A percentile compares a stretch with the other conserved stretches of the same genome.
phyloP scores from a whole-genome alignment of 2,113 vertebrate species.

The Brachypteracias leptosomus region DNA sequence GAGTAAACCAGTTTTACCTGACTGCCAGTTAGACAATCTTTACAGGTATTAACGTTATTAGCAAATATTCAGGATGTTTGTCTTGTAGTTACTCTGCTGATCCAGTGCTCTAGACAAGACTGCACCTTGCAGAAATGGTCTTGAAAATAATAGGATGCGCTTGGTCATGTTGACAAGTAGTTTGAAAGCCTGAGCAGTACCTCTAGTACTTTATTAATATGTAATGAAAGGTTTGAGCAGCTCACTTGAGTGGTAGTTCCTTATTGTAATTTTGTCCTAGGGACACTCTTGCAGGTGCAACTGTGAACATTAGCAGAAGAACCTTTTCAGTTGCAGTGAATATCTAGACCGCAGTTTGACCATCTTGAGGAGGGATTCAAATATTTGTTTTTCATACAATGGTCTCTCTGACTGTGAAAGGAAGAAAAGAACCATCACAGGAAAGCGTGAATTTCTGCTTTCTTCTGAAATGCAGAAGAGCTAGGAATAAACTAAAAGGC shows the following conservation, averaged over 20 bases:
- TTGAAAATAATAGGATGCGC: not conserved
- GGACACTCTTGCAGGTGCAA: not conserved
- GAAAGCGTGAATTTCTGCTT: not conserved
- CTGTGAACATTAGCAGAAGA: not conserved
- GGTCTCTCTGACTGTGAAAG: not conserved
- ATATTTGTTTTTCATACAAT: not conserved
- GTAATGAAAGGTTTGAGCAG: conserved; percentile 10
- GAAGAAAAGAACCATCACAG: not conserved
- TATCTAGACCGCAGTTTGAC: not conserved
- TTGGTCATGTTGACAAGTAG: not conserved
- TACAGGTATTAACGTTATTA: not conserved
- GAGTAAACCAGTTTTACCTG: not conserved
- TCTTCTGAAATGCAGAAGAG: not conserved
- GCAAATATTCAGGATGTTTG: not conserved
- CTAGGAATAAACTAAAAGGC: not conserved
- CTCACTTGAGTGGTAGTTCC: not conserved
- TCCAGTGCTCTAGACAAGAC: not conserved
- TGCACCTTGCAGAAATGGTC: not conserved
- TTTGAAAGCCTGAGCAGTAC: not conserved
- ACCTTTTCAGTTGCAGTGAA: not conserved
- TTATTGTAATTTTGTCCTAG: not conserved
- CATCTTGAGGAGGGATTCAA: not conserved
- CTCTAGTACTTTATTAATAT: conserved; percentile 29
- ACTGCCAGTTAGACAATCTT: not conserved
- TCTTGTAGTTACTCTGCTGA: not conserved